These are phyloP conservation scores for Opisthograptis luteolata DNA, from an alignment of 2,888 invertebrate species.

Conservation along the genomic window DNA sequence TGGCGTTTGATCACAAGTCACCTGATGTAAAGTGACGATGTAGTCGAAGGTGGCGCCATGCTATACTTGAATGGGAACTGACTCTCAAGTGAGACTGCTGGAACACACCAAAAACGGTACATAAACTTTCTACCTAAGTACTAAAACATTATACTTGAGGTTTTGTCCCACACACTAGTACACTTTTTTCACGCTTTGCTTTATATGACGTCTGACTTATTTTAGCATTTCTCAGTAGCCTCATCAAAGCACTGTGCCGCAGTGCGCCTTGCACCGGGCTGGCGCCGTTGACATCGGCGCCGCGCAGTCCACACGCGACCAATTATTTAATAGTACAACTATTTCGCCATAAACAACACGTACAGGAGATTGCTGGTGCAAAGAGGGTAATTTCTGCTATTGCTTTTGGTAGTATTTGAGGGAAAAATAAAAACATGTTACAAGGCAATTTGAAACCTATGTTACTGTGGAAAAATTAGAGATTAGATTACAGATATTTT, in stretches of 20 bases:
- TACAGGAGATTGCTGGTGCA: conserved; percentile 18
- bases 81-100: no score
- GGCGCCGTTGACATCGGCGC: conserved; percentile 73
- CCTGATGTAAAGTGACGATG: no score
- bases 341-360: conserved; percentile 32
- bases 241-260: conserved; percentile 54
- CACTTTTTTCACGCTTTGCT: no score
- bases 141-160: no score
- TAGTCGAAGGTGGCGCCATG: no score
- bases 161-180: no score
- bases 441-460: neutral
- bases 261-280: conserved; percentile 66
- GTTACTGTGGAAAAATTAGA: neutral
- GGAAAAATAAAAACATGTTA: neutral
- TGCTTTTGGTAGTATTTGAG: neutral
- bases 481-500: neutral
- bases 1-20: no score
- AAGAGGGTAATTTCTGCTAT: conserved; percentile 19
- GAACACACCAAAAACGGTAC: no score
- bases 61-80: no score
- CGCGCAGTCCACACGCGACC: conserved; percentile 74
- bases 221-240: conserved; percentile 24
- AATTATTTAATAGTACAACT: conserved; percentile 61
- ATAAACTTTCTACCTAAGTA: no score
- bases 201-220: no score